phyloP scores from a whole-genome alignment of 2,888 invertebrate genomes.

The Temnothorax rugatulus region DNA sequence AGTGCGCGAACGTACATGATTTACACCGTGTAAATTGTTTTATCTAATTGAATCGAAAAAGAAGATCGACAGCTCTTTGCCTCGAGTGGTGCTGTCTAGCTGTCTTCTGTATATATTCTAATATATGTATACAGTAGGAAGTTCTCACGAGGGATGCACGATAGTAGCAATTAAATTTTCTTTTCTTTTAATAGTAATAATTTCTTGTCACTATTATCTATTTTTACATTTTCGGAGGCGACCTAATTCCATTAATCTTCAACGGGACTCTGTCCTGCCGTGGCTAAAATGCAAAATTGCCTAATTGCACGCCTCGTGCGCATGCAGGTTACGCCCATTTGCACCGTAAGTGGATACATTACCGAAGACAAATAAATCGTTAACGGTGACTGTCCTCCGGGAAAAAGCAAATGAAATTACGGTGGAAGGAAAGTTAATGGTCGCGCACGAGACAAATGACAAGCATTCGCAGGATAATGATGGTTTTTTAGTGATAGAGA shows the following conservation, averaged over 20 bases:
- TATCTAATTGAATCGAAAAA: background rate
- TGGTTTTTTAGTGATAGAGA: constrained; percentile 57
- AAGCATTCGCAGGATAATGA: constrained; percentile 47
- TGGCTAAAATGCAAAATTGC: constrained; percentile 31
- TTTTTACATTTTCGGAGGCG: background rate
- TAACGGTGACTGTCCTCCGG: constrained; percentile 25
- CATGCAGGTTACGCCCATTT: constrained; percentile 25
- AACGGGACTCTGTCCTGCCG: background rate
- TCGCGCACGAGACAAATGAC: constrained; percentile 51
- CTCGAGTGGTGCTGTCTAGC: background rate
- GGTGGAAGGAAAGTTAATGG: constrained; percentile 14
- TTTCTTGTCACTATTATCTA: background rate
- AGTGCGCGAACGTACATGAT: background rate
- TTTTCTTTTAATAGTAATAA: background rate
- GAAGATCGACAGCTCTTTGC: background rate
- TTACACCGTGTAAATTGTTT: background rate
- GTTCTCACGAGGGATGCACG: background rate
- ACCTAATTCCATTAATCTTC: constrained; percentile 11
- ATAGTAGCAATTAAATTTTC: background rate
- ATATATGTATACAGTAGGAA: background rate
- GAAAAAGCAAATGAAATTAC: constrained; percentile 28
- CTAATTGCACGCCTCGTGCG: constrained; percentile 10
- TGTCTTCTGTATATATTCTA: background rate
- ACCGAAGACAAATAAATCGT: constrained; percentile 48
- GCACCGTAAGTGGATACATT: constrained; percentile 33